These are phyloP conservation scores for Hemithea aestivaria DNA, from an alignment of 2,888 invertebrate genomes.

Conservation along the genomic window DNA sequence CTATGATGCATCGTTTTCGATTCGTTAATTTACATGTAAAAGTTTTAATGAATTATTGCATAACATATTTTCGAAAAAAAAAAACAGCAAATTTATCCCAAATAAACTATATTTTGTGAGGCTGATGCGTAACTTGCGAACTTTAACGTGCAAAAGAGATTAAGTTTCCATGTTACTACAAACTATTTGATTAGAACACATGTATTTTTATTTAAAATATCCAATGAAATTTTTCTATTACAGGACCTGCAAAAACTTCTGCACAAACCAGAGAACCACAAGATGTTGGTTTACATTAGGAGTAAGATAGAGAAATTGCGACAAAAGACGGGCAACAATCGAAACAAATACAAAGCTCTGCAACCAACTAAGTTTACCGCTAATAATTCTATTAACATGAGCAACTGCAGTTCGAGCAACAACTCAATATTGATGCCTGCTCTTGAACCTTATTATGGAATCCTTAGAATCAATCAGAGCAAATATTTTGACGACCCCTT, in stretches of 20 bases:
- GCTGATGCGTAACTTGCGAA: too few species aligned
- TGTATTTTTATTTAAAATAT: too few species aligned
- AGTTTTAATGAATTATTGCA: too few species aligned
- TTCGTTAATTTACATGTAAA: too few species aligned
- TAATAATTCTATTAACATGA: constrained; percentile 42
- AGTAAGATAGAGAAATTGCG: constrained; percentile 53
- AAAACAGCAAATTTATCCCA: too few species aligned
- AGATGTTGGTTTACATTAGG: constrained; percentile 58
- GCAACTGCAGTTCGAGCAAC: constrained; percentile 29
- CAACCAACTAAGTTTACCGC: constrained; percentile 43
- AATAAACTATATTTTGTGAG: too few species aligned
- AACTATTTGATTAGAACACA: too few species aligned
- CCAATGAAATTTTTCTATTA: too few species aligned
- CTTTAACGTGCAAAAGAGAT: too few species aligned
- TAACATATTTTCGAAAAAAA: too few species aligned
- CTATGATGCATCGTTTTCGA: too few species aligned
- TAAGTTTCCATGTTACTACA: too few species aligned
- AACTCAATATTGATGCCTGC: constrained; percentile 43
- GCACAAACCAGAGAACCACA: constrained; percentile 56
- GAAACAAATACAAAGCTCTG: constrained; percentile 45
- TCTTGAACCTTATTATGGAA: constrained; percentile 66
- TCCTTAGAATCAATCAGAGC: constrained; percentile 53
- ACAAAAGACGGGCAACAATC: constrained; percentile 52
- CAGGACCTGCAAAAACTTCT: constrained; percentile 62
- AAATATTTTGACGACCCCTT: constrained; percentile 65